Conservation (phyloP, 2,888 invertebrate genomes). For the Lamellibrachia columna region DNA sequence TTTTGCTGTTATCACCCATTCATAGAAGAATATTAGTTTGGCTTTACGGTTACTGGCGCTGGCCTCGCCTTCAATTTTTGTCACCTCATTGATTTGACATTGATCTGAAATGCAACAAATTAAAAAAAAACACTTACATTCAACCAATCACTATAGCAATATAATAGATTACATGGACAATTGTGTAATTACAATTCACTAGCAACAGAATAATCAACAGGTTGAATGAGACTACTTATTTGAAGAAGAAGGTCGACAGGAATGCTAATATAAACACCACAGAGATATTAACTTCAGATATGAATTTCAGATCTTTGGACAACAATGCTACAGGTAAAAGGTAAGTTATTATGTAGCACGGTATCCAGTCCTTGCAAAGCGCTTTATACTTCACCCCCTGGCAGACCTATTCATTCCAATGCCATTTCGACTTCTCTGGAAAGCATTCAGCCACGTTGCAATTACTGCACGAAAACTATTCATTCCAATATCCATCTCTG, state of each 20-base stretch:
- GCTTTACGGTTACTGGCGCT: slow-evolving; percentile 98
- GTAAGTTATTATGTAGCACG: too few species aligned
- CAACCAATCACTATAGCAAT: too few species aligned
- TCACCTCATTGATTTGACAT: slow-evolving; percentile 81
- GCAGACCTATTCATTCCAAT: too few species aligned
- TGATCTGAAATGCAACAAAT: slow-evolving; percentile 56
- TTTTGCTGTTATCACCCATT: slow-evolving; percentile 87
- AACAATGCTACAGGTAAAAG: neutral
- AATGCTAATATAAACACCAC: slow-evolving; percentile 5
- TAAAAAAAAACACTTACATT: neutral
- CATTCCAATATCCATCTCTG: too few species aligned
- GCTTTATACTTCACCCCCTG: too few species aligned
- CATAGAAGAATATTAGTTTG: slow-evolving; percentile 98
- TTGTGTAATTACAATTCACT: too few species aligned
- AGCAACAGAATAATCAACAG: too few species aligned
- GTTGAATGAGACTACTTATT: neutral
- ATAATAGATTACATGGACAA: neutral
- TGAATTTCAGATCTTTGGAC: neutral
- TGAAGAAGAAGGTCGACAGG: neutral
- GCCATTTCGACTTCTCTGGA: too few species aligned
- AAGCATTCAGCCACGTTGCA: too few species aligned
- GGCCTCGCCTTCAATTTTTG: slow-evolving; percentile 93
- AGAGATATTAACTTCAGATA: neutral
- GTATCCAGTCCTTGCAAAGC: too few species aligned
- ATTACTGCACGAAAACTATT: too few species aligned